Percentiles rank a stretch among this genome's conserved stretches.
These are phyloP conservation scores for Trimorus sp. DNA, from an alignment of 2,888 invertebrate species.

Conservation along the genomic window DNA sequence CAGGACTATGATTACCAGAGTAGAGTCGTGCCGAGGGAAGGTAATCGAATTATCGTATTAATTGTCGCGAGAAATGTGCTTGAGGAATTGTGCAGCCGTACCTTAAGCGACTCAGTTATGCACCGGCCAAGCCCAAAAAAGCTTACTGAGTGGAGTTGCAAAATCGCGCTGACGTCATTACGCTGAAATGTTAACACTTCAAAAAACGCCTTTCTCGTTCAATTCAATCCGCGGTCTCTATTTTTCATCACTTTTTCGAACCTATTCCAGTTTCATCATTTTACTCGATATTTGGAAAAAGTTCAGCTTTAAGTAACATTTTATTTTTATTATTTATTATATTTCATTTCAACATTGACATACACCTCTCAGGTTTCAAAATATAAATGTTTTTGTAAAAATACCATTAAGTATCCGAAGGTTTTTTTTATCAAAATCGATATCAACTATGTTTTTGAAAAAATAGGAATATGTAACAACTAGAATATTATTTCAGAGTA, in stretches of 20 bases:
- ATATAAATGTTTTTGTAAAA: too few relatives aligned
- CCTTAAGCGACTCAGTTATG: conserved; percentile 36
- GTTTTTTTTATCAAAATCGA: too few relatives aligned
- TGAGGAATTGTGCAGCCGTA: conserved; percentile 37
- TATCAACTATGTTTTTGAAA: too few relatives aligned
- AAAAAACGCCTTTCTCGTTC: conserved; percentile 23
- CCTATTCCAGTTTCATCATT: too few relatives aligned
- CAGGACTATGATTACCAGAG: conserved; percentile 70
- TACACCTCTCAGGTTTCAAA: too few relatives aligned
- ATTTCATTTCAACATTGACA: too few relatives aligned
- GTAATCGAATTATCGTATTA: conserved; percentile 64
- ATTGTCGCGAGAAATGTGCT: conserved; percentile 36
- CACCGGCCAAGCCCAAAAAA: conserved; percentile 45
- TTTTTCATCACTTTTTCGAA: too few relatives aligned
- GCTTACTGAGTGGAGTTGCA: conserved; percentile 31
- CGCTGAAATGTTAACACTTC: conserved; percentile 37
- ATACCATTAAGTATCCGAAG: too few relatives aligned
- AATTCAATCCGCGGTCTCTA: too few relatives aligned
- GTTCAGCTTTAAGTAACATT: too few relatives aligned
- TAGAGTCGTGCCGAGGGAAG: conserved; percentile 70
- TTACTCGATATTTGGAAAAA: too few relatives aligned
- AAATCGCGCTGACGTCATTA: conserved; percentile 40
- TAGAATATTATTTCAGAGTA: conserved; percentile 55
- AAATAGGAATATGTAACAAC: conserved; percentile 8
- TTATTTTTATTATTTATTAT: too few relatives aligned